Evolutionary conservation across 2,888 invertebrate genomes (phyloP), one percentile per base, ranked within the genome.

Genomic region (Atrina japonica): DNA sequence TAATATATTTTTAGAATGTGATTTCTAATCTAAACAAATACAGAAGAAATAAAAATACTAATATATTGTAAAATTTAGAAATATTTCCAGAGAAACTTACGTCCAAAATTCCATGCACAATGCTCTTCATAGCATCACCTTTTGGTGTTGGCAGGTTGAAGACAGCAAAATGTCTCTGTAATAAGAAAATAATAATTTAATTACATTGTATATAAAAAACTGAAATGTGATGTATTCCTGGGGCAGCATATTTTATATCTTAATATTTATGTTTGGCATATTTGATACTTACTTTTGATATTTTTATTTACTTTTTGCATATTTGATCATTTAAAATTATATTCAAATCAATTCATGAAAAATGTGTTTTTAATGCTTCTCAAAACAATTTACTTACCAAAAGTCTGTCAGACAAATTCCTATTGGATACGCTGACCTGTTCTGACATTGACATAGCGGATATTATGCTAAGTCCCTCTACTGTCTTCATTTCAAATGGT

Each of bases 101-200:
- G 84, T 90, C 90, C 55, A 90, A 77, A 11, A 90, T 84, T 45
- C 89, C 87, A 82, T 88, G 81, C 5, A 90, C 84, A 55, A 90
- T 85, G 23, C 78, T 78, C 69, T 83, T 86, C 56, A 90, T 78
- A 11, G 86, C 76, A 3, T 88, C 87, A 60, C 86, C 88, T 27
- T 83, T 78, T 18, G 89, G 87, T 23, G 81, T 81, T 49, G 89
- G 87, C 67, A 90, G 67, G 66, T 83, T 83, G 70, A 91, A 87
- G 49, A 90, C 88, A 35, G 88, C 88, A 83, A 90, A 91, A 73
- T 91, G 91, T 55, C 90, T 85, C 90, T 90, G 82, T 55, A 82
- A 83, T 25, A 43, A 27, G 7, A 27, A 30, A 35, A 43, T 27
- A 27, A 7, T 41, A n/a, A 35, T 35, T 35, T 35, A 35, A 35